Evolutionary conservation across 2,888 invertebrate genomes (phyloP).

Genomic region (Morpho helenor): DNA sequence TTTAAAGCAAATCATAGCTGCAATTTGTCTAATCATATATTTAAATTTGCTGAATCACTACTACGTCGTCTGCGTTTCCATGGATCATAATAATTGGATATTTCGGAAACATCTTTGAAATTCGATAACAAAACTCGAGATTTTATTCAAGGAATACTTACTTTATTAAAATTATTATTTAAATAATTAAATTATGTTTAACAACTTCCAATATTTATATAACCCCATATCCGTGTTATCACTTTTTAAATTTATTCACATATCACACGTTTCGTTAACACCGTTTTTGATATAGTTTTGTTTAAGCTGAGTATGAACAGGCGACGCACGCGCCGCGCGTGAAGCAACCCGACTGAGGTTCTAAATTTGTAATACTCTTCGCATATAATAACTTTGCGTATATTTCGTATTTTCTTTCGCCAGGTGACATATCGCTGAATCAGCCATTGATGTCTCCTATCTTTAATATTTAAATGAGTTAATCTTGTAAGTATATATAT

Average conservation of each 20-base stretch:
- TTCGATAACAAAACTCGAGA: too few relatives aligned
- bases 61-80: background rate
- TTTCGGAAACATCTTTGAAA: background rate
- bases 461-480: slow-evolving; percentile 20
- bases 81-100: slow-evolving; percentile 2
- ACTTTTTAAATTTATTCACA: slow-evolving; percentile 8
- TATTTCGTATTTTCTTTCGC: slow-evolving; percentile 65
- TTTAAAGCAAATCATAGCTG: background rate
- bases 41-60: slow-evolving; percentile 5
- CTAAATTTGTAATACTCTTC: slow-evolving; percentile 71
- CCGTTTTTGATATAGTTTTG: slow-evolving; percentile 9
- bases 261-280: slow-evolving; percentile 12
- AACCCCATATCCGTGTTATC: background rate
- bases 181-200: background rate
- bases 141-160: slow-evolving; percentile 15
- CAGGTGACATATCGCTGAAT: slow-evolving; percentile 54
- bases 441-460: slow-evolving; percentile 44
- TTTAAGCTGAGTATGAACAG: slow-evolving; percentile 19
- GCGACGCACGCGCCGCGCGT: slow-evolving; percentile 59
- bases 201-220: too few relatives aligned
- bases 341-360: slow-evolving; percentile 61
- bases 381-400: slow-evolving; percentile 71
- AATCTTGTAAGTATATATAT: too few relatives aligned
- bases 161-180: slow-evolving; percentile 2
- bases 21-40: background rate